Conservation (phyloP, 2,888 invertebrate genomes). For the Scaptomyza cyrtandrae region DNA sequence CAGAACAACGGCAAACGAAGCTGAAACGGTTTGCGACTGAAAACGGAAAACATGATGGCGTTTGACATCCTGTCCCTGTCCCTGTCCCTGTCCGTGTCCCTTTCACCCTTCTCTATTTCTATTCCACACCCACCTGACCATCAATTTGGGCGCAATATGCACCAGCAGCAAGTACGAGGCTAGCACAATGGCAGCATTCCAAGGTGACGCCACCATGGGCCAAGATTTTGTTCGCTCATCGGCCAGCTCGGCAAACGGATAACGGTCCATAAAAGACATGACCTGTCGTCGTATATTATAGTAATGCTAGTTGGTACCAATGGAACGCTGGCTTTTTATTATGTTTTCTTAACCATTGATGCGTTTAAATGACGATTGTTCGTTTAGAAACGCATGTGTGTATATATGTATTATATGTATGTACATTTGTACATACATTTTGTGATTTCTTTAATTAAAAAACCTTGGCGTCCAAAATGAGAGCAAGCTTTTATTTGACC, state of each 20-base stretch:
- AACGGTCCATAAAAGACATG: conserved; percentile 39
- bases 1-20: conserved; percentile 91
- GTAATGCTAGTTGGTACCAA: conserved; percentile 22
- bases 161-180: conserved; percentile 91
- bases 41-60: conserved; percentile 21
- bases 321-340: conserved; percentile 34
- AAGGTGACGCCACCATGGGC: conserved; percentile 93
- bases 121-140: conserved; percentile 87
- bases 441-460: conserved; percentile 32
- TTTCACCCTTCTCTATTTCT: not conserved
- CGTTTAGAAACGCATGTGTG: not conserved
- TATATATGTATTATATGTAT: not conserved
- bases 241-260: conserved; percentile 61
- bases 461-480: conserved; percentile 18
- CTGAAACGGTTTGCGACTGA: conserved; percentile 88
- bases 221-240: conserved; percentile 93
- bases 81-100: not conserved
- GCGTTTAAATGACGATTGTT: conserved; percentile 28
- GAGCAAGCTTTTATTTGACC: conserved; percentile 38
- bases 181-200: conserved; percentile 89
- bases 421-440: not conserved
- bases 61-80: not conserved
- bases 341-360: conserved; percentile 32
- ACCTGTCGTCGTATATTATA: conserved; percentile 11
- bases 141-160: conserved; percentile 91